Evolutionary conservation across 2,888 invertebrate genomes (phyloP).

Genomic region (Arctia plantaginis): DNA sequence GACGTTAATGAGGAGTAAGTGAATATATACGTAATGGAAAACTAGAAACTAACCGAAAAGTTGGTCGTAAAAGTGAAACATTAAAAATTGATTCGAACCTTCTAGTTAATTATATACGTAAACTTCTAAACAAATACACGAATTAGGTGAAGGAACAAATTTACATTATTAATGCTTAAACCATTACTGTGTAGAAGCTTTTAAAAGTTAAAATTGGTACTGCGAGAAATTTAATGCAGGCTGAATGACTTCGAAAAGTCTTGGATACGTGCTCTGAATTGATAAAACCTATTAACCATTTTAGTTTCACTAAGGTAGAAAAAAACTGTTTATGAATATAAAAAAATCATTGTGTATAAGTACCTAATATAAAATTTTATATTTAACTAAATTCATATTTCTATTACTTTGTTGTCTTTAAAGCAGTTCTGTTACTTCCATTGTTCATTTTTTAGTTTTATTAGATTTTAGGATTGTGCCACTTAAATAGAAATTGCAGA

Average conservation of each 20-base stretch:
- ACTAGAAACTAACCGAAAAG: background rate
- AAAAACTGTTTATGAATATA: background rate
- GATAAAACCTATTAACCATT: background rate
- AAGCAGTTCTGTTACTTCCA: background rate
- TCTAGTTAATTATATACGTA: background rate
- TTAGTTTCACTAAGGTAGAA: slow-evolving; percentile 7
- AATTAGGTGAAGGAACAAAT: background rate
- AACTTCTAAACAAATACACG: background rate
- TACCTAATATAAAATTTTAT: background rate
- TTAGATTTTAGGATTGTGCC: no score
- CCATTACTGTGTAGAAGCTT: background rate
- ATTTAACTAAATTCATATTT: no score
- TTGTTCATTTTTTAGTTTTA: no score
- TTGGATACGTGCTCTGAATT: slow-evolving; percentile 10
- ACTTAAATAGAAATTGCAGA: no score
- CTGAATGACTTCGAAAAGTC: slow-evolving; percentile 13
- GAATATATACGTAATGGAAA: background rate
- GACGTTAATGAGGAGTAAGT: no score
- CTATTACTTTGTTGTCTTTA: background rate
- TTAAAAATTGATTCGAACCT: background rate
- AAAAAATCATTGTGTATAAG: background rate
- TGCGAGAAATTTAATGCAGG: slow-evolving; percentile 11
- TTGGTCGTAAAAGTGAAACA: background rate
- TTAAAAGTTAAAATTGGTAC: slow-evolving; percentile 2
- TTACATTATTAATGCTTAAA: background rate